Conservation (phyloP, 2,888 invertebrate species). For the Beris morrisii region DNA sequence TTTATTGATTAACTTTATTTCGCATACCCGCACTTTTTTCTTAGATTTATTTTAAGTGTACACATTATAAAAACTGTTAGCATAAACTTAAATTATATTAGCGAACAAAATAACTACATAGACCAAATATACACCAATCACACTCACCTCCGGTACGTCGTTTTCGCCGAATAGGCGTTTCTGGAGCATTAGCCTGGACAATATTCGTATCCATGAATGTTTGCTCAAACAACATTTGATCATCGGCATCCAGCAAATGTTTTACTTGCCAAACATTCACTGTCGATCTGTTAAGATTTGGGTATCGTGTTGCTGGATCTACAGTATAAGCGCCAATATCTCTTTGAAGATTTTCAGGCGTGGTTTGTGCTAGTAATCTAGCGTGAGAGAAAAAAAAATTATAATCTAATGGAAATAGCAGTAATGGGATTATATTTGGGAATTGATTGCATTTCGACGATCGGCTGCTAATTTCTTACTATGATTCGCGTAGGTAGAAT, state of each 20-base stretch:
- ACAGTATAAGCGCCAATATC: slow-evolving; percentile 85
- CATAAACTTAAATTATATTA: too few relatives aligned
- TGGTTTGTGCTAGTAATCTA: slow-evolving; percentile 81
- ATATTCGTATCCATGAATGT: slow-evolving; percentile 57
- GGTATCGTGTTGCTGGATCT: slow-evolving; percentile 85
- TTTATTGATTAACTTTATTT: too few relatives aligned
- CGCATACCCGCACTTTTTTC: too few relatives aligned
- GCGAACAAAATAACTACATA: neutral
- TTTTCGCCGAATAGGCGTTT: slow-evolving; percentile 58
- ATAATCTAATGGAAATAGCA: neutral
- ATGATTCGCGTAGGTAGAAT: too few relatives aligned
- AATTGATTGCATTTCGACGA: neutral
- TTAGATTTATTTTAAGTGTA: too few relatives aligned
- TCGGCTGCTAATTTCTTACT: too few relatives aligned
- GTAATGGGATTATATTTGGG: neutral
- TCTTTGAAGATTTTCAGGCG: slow-evolving; percentile 91
- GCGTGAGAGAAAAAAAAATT: neutral
- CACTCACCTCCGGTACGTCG: slow-evolving; percentile 52
- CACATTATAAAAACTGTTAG: too few relatives aligned
- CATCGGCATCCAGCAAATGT: slow-evolving; percentile 72
- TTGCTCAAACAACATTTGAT: slow-evolving; percentile 62
- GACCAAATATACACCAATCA: slow-evolving; percentile 27
- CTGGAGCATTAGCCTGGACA: slow-evolving; percentile 66
- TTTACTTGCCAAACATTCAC: slow-evolving; percentile 78
- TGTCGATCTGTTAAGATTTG: slow-evolving; percentile 74